These are phyloP conservation scores for Drosophila mimica DNA, from an alignment of 2,888 invertebrate species.

Conservation along the genomic window DNA sequence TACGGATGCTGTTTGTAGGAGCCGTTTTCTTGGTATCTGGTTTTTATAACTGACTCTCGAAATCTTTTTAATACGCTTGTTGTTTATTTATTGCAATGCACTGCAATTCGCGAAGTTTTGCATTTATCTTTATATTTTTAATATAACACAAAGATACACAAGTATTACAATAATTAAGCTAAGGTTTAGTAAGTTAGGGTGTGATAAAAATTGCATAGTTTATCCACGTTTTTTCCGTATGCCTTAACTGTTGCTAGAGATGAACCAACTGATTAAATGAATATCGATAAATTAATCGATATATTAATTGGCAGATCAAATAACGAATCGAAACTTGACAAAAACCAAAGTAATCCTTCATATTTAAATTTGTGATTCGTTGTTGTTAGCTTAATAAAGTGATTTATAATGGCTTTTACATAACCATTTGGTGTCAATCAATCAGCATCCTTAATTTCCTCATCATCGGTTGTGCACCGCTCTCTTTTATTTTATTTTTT, in stretches of 20 bases:
- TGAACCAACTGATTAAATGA: neutral
- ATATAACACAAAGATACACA: neutral
- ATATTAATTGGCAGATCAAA: neutral
- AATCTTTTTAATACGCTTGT: conserved; percentile 23
- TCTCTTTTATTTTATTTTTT: neutral
- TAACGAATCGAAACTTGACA: neutral
- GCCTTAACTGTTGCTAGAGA: neutral
- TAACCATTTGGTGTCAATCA: conserved; percentile 27
- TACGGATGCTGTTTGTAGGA: conserved; percentile 18
- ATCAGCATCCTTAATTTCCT: conserved; percentile 34
- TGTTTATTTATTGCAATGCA: conserved; percentile 12
- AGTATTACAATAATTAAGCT: neutral
- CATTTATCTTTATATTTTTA: neutral
- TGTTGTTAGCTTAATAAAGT: neutral
- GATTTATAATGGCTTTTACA: conserved; percentile 5
- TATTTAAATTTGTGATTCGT: neutral
- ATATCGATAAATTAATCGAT: neutral
- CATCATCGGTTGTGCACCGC: neutral
- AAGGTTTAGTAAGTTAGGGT: neutral
- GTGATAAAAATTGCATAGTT: neutral
- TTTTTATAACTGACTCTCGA: neutral
- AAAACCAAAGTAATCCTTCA: too few relatives aligned
- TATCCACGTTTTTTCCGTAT: neutral
- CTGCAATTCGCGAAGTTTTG: neutral
- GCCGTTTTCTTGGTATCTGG: neutral